Evolutionary conservation across 2,113 vertebrate genomes (phyloP).

Genomic region (Bolborhynchus lineola): DNA sequence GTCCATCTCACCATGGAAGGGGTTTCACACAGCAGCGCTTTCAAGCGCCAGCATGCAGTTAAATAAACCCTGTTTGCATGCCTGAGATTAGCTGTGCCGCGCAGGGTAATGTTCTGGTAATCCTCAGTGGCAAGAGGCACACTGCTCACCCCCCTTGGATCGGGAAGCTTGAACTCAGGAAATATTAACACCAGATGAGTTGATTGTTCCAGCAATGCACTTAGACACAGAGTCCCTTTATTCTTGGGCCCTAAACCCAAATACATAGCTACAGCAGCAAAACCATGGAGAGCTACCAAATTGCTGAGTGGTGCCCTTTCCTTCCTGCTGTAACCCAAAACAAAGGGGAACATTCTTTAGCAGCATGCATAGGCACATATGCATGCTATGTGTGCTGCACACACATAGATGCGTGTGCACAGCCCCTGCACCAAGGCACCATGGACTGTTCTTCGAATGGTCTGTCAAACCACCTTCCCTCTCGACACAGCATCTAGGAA

Average conservation of each 20-base stretch:
- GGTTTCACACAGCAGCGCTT: constrained; percentile 68
- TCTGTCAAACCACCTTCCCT: background rate
- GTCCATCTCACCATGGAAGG: background rate
- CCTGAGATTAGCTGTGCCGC: constrained; percentile 3
- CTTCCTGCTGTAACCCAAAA: background rate
- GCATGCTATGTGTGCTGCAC: background rate
- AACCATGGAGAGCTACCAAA: background rate
- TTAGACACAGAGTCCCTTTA: background rate
- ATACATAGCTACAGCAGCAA: background rate
- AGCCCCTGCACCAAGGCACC: rapidly evolving
- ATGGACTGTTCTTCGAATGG: background rate
- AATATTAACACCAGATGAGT: constrained; percentile 31
- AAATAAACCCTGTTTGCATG: constrained; percentile 57
- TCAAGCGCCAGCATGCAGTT: constrained; percentile 51
- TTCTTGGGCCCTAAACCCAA: background rate
- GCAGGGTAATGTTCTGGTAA: background rate
- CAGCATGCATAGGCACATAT: rapidly evolving
- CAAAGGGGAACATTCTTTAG: background rate
- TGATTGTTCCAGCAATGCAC: constrained; percentile 7
- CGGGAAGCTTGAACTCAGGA: constrained; percentile 15
- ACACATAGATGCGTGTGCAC: rapidly evolving
- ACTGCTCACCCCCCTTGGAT: background rate
- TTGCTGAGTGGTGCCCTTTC: background rate
- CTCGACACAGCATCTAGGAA: rapidly evolving
- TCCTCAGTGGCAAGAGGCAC: background rate